A percentile compares a stretch with the other conserved stretches of the same genome.
Conservation (phyloP, 2,888 invertebrate species). For the Teinopalpus imperialis region DNA sequence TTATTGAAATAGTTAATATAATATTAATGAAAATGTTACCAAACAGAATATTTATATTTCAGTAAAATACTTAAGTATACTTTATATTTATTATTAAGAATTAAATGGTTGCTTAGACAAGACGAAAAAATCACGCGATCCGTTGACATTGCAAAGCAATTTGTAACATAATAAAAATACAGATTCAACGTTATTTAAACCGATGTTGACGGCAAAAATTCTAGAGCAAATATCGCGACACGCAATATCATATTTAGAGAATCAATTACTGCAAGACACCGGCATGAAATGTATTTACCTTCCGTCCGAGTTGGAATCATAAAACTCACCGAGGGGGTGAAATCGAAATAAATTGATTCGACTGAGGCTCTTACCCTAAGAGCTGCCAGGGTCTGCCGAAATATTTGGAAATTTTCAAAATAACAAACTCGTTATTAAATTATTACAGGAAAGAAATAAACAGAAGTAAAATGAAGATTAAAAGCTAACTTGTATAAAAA, state of each 20-base stretch:
- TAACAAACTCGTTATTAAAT: conserved; percentile 13
- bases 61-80: not conserved
- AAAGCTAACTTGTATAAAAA: not conserved
- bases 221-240: conserved; percentile 41
- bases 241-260: conserved; percentile 61
- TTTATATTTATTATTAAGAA: too few relatives aligned
- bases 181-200: conserved; percentile 31
- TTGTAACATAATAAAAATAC: conserved; percentile 20
- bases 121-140: not conserved
- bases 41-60: not conserved
- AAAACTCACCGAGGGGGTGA: conserved; percentile 22
- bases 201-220: conserved; percentile 34
- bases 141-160: conserved; percentile 8
- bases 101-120: too few relatives aligned
- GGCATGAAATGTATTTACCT: conserved; percentile 26
- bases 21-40: too few relatives aligned
- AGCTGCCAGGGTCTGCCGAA: not conserved
- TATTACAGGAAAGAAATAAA: conserved; percentile 5
- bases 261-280: conserved; percentile 43
- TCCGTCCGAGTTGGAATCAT: conserved; percentile 25
- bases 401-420: conserved; percentile 11
- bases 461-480: not conserved
- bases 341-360: conserved; percentile 26
- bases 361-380: conserved; percentile 14
- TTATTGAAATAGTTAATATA: too few relatives aligned